Evolutionary conservation across 2,888 invertebrate species (phyloP).

Genomic region (Sclerodermus sp.): DNA sequence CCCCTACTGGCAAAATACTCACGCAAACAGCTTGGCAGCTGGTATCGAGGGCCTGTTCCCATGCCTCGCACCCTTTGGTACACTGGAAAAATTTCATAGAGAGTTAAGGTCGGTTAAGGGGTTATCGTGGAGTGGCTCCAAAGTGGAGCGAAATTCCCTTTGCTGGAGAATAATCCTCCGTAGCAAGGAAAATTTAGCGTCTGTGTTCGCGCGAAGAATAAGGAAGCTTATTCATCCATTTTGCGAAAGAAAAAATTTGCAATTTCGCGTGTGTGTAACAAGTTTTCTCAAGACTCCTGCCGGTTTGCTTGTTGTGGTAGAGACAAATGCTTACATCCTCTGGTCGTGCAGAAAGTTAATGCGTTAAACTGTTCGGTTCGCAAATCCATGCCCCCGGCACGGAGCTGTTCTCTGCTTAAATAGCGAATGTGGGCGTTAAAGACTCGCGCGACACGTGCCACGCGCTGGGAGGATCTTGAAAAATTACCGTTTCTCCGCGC

Average conservation of each 20-base stretch:
- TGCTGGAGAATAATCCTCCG: too few species aligned
- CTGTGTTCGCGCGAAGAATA: too few species aligned
- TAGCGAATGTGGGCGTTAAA: slow-evolving; percentile 20
- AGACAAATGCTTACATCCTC: slow-evolving; percentile 42
- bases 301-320: slow-evolving; percentile 27
- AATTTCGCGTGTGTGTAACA: too few species aligned
- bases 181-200: too few species aligned
- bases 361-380: slow-evolving; percentile 46
- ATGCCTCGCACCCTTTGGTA: slow-evolving; percentile 75
- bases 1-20: slow-evolving; percentile 63
- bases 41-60: slow-evolving; percentile 74
- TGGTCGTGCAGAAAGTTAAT: slow-evolving; percentile 38
- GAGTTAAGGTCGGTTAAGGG: too few species aligned
- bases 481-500: slow-evolving; percentile 20
- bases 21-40: slow-evolving; percentile 82
- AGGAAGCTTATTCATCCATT: too few species aligned
- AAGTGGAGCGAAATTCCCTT: too few species aligned
- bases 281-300: too few species aligned
- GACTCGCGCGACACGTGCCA: slow-evolving; percentile 21
- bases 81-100: too few species aligned
- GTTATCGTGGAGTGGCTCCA: too few species aligned
- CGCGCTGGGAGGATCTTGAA: slow-evolving; percentile 19
- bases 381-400: slow-evolving; percentile 48
- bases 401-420: slow-evolving; percentile 8
- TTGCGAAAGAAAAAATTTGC: too few species aligned